These are phyloP conservation scores for Drosophila auraria DNA, from an alignment of 1,140 invertebrate species.

Conservation along the genomic window DNA sequence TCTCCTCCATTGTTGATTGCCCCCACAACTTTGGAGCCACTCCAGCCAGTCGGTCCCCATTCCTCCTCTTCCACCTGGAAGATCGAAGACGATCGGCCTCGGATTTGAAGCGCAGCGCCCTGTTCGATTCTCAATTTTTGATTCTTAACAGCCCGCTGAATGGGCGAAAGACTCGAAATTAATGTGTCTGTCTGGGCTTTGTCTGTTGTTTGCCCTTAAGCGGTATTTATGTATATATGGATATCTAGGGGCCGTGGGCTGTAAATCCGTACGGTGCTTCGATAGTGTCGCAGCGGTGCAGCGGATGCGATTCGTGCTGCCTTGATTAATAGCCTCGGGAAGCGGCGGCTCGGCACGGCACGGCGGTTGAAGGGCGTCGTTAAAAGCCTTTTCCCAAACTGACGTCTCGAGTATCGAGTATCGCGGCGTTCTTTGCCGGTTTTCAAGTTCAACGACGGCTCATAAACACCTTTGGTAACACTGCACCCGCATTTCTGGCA, in stretches of 20 bases:
- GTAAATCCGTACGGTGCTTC: conserved; percentile 34
- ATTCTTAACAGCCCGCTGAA: conserved; percentile 41
- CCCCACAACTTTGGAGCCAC: conserved; percentile 29
- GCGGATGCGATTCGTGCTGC: conserved; percentile 43
- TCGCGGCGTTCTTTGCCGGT: conserved; percentile 3
- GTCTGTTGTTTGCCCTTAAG: conserved; percentile 40
- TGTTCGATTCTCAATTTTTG: conserved; percentile 53
- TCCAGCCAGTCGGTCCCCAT: neutral
- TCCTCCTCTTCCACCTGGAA: conserved; percentile 9
- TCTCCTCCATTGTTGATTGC: conserved; percentile 33
- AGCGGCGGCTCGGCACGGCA: neutral
- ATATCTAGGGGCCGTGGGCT: conserved; percentile 13
- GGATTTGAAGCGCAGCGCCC: conserved; percentile 58
- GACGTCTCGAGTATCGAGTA: conserved; percentile 20
- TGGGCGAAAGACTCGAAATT: conserved; percentile 61
- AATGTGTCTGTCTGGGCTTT: conserved; percentile 62
- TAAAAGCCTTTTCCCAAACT: conserved; percentile 33
- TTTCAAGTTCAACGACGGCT: conserved; percentile 64
- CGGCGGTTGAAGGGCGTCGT: conserved; percentile 36
- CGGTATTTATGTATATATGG: conserved; percentile 29
- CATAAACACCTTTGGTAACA: conserved; percentile 64
- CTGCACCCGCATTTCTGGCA: conserved; percentile 57
- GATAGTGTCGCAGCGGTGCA: conserved; percentile 43
- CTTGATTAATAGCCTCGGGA: conserved; percentile 62
- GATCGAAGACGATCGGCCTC: conserved; percentile 47